Conservation (phyloP, 2,888 invertebrate genomes). For the Ormia ochracea region DNA sequence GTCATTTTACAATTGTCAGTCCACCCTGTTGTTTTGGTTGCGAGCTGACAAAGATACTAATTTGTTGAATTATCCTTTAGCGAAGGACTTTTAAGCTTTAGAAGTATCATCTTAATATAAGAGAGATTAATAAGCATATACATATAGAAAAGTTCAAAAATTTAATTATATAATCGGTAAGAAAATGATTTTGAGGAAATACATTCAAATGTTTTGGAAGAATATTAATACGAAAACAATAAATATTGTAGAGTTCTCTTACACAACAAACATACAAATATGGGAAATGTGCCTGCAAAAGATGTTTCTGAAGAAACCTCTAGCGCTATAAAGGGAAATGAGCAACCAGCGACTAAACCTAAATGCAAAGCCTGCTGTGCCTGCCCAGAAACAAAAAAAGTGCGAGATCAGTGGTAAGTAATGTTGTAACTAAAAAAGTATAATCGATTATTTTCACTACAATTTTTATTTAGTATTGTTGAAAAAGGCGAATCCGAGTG, state of each 20-base stretch:
- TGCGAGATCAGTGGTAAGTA: slow-evolving; percentile 91
- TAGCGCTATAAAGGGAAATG: slow-evolving; percentile 68
- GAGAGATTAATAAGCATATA: slow-evolving; percentile 13
- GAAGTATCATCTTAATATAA: too few species aligned
- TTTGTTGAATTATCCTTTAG: too few species aligned
- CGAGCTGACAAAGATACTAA: too few species aligned
- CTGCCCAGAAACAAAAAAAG: slow-evolving; percentile 95
- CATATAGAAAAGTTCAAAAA: not conserved
- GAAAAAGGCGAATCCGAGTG: slow-evolving; percentile 96
- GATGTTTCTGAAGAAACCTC: slow-evolving; percentile 76
- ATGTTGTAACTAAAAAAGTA: not conserved
- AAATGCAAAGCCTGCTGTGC: slow-evolving; percentile 97
- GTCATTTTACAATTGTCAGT: too few species aligned
- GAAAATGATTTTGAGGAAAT: not conserved
- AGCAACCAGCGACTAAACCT: slow-evolving; percentile 79
- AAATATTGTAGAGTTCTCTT: slow-evolving; percentile 38
- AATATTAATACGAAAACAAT: not conserved
- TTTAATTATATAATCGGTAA: not conserved
- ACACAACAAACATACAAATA: slow-evolving; percentile 67
- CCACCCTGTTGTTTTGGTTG: too few species aligned
- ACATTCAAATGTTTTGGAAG: not conserved
- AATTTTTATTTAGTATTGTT: slow-evolving; percentile 91
- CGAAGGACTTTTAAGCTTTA: too few species aligned
- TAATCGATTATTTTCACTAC: too few species aligned
- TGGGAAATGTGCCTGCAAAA: slow-evolving; percentile 80